phyloP scores from a whole-genome alignment of 2,797 vertebrate genomes.

The Coluber constrictor region DNA sequence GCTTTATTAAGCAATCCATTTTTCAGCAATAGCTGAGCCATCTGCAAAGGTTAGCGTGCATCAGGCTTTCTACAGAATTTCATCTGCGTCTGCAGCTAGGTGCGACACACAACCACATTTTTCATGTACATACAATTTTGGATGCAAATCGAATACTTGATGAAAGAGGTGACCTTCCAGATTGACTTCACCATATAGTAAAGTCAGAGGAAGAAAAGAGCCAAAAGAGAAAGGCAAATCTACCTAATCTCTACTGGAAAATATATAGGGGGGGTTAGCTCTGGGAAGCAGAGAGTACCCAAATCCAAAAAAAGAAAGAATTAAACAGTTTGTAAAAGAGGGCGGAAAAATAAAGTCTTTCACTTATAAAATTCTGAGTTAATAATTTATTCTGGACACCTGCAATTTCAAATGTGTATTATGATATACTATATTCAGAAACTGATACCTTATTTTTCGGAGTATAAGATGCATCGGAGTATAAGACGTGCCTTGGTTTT shows the following conservation, averaged over 20 bases:
- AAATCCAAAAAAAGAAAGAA: slow-evolving; percentile 33
- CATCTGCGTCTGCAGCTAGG: slow-evolving; percentile 95
- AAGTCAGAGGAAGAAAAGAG: slow-evolving; percentile 74
- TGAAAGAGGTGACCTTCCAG: slow-evolving; percentile 99
- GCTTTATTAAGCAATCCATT: slow-evolving; percentile 99
- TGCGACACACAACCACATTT: slow-evolving; percentile 94
- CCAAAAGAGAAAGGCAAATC: slow-evolving; percentile 51
- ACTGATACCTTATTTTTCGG: background rate
- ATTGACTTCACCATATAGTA: slow-evolving; percentile 77
- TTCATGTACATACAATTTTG: slow-evolving; percentile 99
- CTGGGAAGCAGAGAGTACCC: slow-evolving; percentile 1
- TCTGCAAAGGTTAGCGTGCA: slow-evolving; percentile 99
- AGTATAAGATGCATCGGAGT: no score
- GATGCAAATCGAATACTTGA: slow-evolving; percentile 99
- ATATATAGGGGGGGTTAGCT: background rate
- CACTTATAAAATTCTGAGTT: background rate
- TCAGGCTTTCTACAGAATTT: slow-evolving; percentile 98
- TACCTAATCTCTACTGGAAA: slow-evolving; percentile 43
- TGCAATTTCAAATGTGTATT: background rate
- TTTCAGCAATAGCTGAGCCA: slow-evolving; percentile 99
- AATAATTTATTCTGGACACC: background rate
- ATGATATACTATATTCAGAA: background rate
- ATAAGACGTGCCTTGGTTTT: no score
- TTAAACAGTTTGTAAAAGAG: slow-evolving; percentile 35
- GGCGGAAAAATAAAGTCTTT: background rate